Base-by-base conservation (phyloP, 2,113 vertebrate species). In the Pithys albifrons region DNA sequence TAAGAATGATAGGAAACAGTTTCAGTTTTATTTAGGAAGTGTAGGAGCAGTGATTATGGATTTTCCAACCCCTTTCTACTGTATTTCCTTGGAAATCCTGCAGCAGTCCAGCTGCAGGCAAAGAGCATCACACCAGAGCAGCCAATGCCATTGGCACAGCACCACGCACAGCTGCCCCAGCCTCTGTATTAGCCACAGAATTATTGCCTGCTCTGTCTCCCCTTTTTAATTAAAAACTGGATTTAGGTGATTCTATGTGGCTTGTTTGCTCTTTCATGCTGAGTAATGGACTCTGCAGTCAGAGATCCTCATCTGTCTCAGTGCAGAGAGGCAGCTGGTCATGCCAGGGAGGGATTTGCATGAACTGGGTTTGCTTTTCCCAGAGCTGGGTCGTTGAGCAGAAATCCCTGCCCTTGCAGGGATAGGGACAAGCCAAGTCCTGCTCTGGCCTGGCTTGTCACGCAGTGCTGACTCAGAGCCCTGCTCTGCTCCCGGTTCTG, bases 381-480 rank as follows among this genome's bases (percentile, higher is more conserved):
- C 22, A 0, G 2, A 57, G 35, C 35, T 35, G 25, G 9, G n/a
- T 14, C 39, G 24, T 9, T 0, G 2, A 52, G 62, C 23, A 79
- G 71, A 79, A 43, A 27, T 15, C 25, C 51, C 10, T 39, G 43
- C 3, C 46, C 55, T 14, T 54, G 37, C 55, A 75, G 61, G 49
- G 73, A 65, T 4, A 14, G 25, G 25, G 48, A 49, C 29, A 43
- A 62, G 29, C 24, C 48, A 76, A 70, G 31, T 35, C 58, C 37
- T 4, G 5, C 23, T 64, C 27, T 33, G n/a, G 11, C 35, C 39
- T 74, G 65, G 46, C 19, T 37, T 29, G 9, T 84, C 28, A 45
- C 35, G 13, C n/a, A 41, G 29, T 4, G 22, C 24, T 54, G 27
- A 1, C n/a, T 14, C 35, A 23, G 62, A 74, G 41, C 29, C 58